A percentile compares a stretch with the other conserved stretches of the same genome.
phyloP scores from a whole-genome alignment of 2,888 invertebrate species.

The Unio delphinus region DNA sequence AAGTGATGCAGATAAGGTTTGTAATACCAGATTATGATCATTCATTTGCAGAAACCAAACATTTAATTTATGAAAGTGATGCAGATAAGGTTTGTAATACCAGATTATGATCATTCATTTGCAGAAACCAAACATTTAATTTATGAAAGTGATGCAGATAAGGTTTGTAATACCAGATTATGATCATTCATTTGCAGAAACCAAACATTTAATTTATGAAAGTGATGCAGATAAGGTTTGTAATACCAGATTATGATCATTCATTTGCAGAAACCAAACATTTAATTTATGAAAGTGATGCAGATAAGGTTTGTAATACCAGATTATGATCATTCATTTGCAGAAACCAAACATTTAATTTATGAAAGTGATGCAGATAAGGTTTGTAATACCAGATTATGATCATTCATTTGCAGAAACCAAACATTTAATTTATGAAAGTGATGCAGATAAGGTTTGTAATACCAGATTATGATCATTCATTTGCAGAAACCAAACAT shows the following conservation, averaged over 20 bases:
- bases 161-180: slow-evolving; percentile 90
- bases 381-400: slow-evolving; percentile 88
- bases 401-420: slow-evolving; percentile 98
- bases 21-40: slow-evolving; percentile 96
- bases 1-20: slow-evolving; percentile 89
- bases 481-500: slow-evolving; percentile 96
- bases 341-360: slow-evolving; percentile 95
- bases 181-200: slow-evolving; percentile 97
- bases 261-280: slow-evolving; percentile 97
- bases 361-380: slow-evolving; percentile 94
- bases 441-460: slow-evolving; percentile 90
- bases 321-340: slow-evolving; percentile 97
- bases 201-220: slow-evolving; percentile 94
- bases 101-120: slow-evolving; percentile 96
- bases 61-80: slow-evolving; percentile 95
- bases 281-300: slow-evolving; percentile 93
- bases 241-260: slow-evolving; percentile 95
- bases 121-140: slow-evolving; percentile 96
- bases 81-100: slow-evolving; percentile 84
- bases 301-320: slow-evolving; percentile 85
- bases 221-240: slow-evolving; percentile 90
- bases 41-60: slow-evolving; percentile 95
- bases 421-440: slow-evolving; percentile 93
- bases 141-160: slow-evolving; percentile 92
- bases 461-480: slow-evolving; percentile 96